Percentiles rank a stretch among this genome's conserved stretches.
phyloP scores from a whole-genome alignment of 2,113 vertebrate genomes.

The Erinaceus europaeus region DNA sequence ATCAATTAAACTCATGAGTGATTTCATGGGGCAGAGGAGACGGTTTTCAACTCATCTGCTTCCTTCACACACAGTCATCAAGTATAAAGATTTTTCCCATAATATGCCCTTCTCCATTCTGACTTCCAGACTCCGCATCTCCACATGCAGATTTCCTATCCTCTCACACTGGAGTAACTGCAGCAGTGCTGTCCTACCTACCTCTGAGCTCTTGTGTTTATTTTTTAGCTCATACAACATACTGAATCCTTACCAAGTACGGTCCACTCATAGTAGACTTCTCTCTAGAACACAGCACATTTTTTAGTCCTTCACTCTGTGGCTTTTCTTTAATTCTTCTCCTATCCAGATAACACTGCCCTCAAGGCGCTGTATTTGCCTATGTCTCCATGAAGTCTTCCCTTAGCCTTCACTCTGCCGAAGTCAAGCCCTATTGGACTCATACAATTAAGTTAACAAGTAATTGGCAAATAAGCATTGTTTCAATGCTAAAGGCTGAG shows the following conservation, averaged over 20 bases:
- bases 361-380: conserved; percentile 12
- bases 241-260: neutral
- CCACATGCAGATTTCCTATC: neutral
- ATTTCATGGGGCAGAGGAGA: neutral
- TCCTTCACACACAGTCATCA: neutral
- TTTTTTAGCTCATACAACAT: neutral
- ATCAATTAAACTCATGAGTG: conserved; percentile 26
- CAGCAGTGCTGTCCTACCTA: neutral
- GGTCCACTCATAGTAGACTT: neutral
- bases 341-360: neutral
- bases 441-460: neutral
- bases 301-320: neutral
- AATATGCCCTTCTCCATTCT: neutral
- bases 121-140: neutral
- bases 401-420: neutral
- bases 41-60: neutral
- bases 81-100: conserved; percentile 18
- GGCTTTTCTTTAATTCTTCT: conserved; percentile 1
- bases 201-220: neutral
- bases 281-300: neutral
- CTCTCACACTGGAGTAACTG: neutral
- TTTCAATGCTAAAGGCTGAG: no score
- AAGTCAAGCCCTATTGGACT: neutral
- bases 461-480: neutral
- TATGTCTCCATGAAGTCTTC: neutral